Conservation (phyloP, 2,797 vertebrate genomes). For the Girardinus metallicus region DNA sequence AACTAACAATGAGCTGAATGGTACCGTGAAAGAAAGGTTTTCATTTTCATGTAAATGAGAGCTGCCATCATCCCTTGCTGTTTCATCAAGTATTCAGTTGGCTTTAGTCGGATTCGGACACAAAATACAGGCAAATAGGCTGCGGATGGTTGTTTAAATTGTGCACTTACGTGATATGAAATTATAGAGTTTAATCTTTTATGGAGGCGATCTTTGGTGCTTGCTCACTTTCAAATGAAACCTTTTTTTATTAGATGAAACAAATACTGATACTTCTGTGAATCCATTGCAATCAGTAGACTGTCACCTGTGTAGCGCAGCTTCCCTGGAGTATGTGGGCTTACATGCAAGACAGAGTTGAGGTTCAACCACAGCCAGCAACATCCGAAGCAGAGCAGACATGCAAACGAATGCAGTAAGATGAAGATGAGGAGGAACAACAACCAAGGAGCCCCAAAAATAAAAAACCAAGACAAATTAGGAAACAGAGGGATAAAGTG, state of each 20-base stretch:
- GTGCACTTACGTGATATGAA: neutral
- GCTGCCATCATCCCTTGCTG: neutral
- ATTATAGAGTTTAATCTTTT: neutral
- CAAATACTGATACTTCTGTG: neutral
- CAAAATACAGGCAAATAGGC: neutral
- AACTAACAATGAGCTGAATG: neutral
- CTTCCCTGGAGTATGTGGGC: constrained; percentile 12
- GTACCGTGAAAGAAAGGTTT: neutral
- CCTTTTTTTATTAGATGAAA: neutral
- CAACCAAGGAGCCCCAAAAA: constrained; percentile 27
- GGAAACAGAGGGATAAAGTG: constrained; percentile 12
- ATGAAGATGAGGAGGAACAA: constrained; percentile 42
- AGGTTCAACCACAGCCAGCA: constrained; percentile 71
- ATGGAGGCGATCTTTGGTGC: neutral
- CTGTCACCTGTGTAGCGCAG: constrained; percentile 11
- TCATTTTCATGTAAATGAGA: neutral
- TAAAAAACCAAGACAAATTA: constrained; percentile 25
- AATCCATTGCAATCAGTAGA: neutral
- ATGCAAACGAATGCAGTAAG: constrained; percentile 79
- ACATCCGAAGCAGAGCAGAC: constrained; percentile 75
- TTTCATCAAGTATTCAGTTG: neutral
- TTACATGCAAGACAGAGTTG: constrained; percentile 39
- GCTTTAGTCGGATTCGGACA: neutral
- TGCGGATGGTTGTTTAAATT: neutral
- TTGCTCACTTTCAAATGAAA: neutral